Percentiles rank a stretch among this genome's conserved stretches.
Conservation (phyloP, 2,888 invertebrate species). For the Ichneumoninae sp. region DNA sequence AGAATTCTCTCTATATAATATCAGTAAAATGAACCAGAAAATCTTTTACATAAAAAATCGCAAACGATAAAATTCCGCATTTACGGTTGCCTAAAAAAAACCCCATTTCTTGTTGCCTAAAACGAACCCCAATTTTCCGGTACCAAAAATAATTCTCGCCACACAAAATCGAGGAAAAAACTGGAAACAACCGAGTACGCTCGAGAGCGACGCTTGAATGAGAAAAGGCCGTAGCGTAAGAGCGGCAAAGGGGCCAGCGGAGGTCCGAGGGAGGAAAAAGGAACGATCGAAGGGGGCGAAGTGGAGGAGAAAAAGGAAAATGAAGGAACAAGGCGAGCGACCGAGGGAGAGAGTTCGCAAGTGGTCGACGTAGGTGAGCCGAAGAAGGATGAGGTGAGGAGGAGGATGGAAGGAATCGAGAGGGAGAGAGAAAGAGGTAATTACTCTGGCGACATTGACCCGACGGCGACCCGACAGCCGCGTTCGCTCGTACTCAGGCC, state of each 20-base stretch:
- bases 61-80: too few relatives aligned
- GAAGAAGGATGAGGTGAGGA: constrained; percentile 17
- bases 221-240: constrained; percentile 33
- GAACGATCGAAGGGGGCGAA: constrained; percentile 10
- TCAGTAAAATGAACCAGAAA: not conserved
- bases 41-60: too few relatives aligned
- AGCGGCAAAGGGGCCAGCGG: constrained; percentile 24
- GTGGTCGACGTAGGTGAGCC: not conserved
- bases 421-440: constrained; percentile 77
- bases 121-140: too few relatives aligned
- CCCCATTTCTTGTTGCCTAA: too few relatives aligned
- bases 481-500: constrained; percentile 71
- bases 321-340: constrained; percentile 22
- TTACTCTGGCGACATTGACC: constrained; percentile 83
- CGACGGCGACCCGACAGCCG: constrained; percentile 81
- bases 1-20: not conserved
- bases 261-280: constrained; percentile 36
- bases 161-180: not conserved
- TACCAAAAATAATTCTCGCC: not conserved
- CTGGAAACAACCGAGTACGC: not conserved
- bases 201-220: constrained; percentile 2
- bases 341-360: constrained; percentile 20
- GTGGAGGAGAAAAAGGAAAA: constrained; percentile 26
- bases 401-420: constrained; percentile 46
- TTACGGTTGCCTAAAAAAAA: too few relatives aligned